Conservation (phyloP, 2,888 invertebrate species). For the Diaperis boleti region DNA sequence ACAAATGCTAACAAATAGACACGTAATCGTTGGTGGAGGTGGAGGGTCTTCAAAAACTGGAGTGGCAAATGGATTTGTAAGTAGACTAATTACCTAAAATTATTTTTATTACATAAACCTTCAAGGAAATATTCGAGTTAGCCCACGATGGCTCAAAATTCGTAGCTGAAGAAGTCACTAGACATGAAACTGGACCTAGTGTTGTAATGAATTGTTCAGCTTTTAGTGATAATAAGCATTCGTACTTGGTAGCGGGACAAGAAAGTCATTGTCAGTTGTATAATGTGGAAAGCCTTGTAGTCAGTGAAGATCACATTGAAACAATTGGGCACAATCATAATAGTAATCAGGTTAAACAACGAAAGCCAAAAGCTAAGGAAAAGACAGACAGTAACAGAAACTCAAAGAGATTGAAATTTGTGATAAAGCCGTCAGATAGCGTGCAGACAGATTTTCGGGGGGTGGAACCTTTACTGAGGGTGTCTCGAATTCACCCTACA, state of each 20-base stretch:
- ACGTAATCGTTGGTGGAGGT: conserved; percentile 96
- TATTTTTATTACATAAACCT: conserved; percentile 39
- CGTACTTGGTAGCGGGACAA: conserved; percentile 89
- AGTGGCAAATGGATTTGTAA: conserved; percentile 96
- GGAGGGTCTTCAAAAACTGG: conserved; percentile 98
- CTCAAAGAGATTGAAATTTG: conserved; percentile 73
- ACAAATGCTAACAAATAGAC: conserved; percentile 90
- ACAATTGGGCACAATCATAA: conserved; percentile 57
- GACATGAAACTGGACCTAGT: conserved; percentile 89
- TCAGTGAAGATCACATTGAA: conserved; percentile 67
- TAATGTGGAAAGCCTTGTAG: conserved; percentile 71
- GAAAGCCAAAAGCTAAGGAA: conserved; percentile 70
- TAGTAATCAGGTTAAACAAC: conserved; percentile 68
- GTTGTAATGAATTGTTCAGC: conserved; percentile 94
- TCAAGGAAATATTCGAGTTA: conserved; percentile 93
- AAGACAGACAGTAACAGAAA: conserved; percentile 71
- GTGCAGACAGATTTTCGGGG: conserved; percentile 87
- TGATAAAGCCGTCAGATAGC: conserved; percentile 82
- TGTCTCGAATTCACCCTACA: conserved; percentile 77
- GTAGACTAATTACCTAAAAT: conserved; percentile 61
- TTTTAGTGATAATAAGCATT: conserved; percentile 78
- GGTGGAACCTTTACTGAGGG: conserved; percentile 86
- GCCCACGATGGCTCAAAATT: conserved; percentile 87
- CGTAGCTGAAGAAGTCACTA: conserved; percentile 87
- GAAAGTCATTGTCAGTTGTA: conserved; percentile 93